Conservation (phyloP, 2,113 vertebrate species). For the Nesogale talazaci region DNA sequence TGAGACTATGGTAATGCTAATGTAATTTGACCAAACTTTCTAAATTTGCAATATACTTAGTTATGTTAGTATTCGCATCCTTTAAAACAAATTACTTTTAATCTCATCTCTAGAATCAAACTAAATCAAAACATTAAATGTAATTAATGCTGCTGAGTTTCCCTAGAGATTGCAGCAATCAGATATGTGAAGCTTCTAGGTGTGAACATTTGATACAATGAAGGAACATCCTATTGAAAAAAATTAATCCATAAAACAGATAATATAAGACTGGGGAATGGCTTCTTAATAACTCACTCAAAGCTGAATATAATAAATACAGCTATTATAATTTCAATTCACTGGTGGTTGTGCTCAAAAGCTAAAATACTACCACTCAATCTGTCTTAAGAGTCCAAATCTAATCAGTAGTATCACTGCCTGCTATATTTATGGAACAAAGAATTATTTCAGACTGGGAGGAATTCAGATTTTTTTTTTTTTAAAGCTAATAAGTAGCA, state of each 20-base stretch:
- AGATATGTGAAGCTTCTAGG: slow-evolving; percentile 63
- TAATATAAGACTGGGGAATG: slow-evolving; percentile 64
- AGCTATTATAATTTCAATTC: slow-evolving; percentile 70
- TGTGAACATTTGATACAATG: slow-evolving; percentile 75
- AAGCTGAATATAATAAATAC: slow-evolving; percentile 73
- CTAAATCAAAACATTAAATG: slow-evolving; percentile 67
- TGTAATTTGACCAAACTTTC: slow-evolving; percentile 44
- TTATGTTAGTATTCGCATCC: slow-evolving; percentile 20
- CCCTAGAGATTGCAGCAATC: slow-evolving; percentile 62
- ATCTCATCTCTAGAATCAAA: slow-evolving; percentile 72
- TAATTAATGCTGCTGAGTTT: slow-evolving; percentile 74
- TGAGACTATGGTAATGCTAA: slow-evolving; percentile 37
- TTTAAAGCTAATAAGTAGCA: slow-evolving; percentile 20
- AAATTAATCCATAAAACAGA: slow-evolving; percentile 77
- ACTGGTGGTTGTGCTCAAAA: slow-evolving; percentile 68
- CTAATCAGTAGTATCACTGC: slow-evolving; percentile 37
- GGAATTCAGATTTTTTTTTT: slow-evolving; percentile 59
- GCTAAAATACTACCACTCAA: slow-evolving; percentile 60
- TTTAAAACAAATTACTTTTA: slow-evolving; percentile 70
- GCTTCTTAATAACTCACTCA: slow-evolving; percentile 77
- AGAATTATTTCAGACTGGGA: slow-evolving; percentile 62
- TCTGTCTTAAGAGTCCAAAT: slow-evolving; percentile 62
- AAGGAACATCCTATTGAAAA: slow-evolving; percentile 74
- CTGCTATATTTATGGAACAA: slow-evolving; percentile 47
- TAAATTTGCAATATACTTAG: slow-evolving; percentile 40